phyloP scores from a whole-genome alignment of 2,113 vertebrate species.

The Gymnobelideus leadbeateri region DNA sequence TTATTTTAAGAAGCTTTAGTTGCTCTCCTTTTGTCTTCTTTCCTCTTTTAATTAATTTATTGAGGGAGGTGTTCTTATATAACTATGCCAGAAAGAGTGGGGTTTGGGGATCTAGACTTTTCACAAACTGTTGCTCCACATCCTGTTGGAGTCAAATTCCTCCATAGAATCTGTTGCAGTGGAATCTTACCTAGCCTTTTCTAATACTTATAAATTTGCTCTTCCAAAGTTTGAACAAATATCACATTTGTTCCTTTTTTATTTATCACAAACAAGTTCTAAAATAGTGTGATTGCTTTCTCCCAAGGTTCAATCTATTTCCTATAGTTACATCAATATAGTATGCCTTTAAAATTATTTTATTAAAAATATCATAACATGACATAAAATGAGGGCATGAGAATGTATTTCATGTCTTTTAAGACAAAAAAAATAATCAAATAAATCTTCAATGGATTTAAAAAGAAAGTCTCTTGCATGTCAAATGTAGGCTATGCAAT shows the following conservation, averaged over 20 bases:
- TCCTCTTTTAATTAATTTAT: not conserved
- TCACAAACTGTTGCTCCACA: not conserved
- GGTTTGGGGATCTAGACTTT: not conserved
- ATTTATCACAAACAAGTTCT: not conserved
- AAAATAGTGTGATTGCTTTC: not conserved
- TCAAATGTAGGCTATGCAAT: conserved; percentile 53
- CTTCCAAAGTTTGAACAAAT: not conserved
- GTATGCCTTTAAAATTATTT: not conserved
- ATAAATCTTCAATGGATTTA: conserved; percentile 41
- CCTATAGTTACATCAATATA: too few species aligned
- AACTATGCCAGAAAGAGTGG: not conserved
- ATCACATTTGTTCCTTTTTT: not conserved
- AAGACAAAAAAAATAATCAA: conserved; percentile 28
- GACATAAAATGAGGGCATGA: not conserved
- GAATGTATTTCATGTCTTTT: too few species aligned
- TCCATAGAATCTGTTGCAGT: not conserved
- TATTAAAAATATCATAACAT: not conserved
- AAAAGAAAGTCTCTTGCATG: conserved; percentile 53
- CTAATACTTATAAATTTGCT: not conserved
- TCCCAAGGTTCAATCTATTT: not conserved
- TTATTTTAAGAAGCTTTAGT: not conserved
- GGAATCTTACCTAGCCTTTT: not conserved
- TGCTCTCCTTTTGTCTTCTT: not conserved
- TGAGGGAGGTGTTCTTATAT: not conserved
- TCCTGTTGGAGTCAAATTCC: not conserved